Evolutionary conservation across 2,888 invertebrate species (phyloP).

Genomic region (Nomada hirtipes): DNA sequence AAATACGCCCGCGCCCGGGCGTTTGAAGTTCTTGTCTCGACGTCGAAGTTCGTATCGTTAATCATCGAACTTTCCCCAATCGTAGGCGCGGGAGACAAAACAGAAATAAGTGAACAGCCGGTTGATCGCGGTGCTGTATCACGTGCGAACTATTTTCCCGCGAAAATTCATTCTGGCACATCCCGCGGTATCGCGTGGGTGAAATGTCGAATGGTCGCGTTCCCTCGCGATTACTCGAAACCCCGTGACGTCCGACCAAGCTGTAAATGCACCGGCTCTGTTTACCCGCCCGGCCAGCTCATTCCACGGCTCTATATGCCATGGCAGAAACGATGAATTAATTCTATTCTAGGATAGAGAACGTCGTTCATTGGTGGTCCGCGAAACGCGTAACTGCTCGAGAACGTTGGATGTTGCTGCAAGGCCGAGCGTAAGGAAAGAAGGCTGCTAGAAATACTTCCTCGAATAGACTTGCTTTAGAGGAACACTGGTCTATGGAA

Average conservation of each 20-base stretch:
- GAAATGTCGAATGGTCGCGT: constrained; percentile 67
- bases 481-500: too few species aligned
- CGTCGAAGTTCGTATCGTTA: constrained; percentile 34
- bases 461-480: not conserved
- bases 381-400: constrained; percentile 21
- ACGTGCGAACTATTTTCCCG: constrained; percentile 30
- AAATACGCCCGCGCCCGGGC: too few species aligned
- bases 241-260: constrained; percentile 43
- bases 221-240: constrained; percentile 41
- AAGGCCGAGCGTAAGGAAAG: constrained; percentile 27
- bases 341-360: constrained; percentile 31
- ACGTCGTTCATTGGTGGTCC: constrained; percentile 21
- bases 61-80: constrained; percentile 20
- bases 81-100: constrained; percentile 44
- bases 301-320: constrained; percentile 9
- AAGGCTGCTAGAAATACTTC: constrained; percentile 4
- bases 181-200: constrained; percentile 58
- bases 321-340: constrained; percentile 39
- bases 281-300: constrained; percentile 40
- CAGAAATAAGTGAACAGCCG: constrained; percentile 55
- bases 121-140: constrained; percentile 43
- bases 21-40: not conserved
- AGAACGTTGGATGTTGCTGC: constrained; percentile 20
- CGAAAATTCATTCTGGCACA: constrained; percentile 38
- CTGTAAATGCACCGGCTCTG: constrained; percentile 26